Conservation (phyloP, 2,113 vertebrate species). For the Nothocercus nigrocapillus region DNA sequence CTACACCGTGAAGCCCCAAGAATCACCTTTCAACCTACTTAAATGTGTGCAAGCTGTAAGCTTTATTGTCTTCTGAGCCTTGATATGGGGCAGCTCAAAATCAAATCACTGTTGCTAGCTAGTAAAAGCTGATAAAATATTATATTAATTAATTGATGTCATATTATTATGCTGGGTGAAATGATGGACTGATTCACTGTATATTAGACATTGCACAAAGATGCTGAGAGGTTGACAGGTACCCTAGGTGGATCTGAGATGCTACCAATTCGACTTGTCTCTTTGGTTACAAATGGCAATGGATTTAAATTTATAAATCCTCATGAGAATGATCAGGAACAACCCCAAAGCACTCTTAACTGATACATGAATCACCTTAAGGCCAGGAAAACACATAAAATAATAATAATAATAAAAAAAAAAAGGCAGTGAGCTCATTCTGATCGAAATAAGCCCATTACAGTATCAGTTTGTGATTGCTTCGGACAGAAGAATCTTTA, state of each 20-base stretch:
- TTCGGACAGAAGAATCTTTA: background rate
- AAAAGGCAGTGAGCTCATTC: background rate
- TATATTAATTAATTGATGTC: background rate
- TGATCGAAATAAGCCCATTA: conserved; percentile 1
- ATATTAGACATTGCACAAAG: background rate
- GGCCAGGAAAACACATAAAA: background rate
- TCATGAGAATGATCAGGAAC: background rate
- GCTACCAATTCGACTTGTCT: background rate
- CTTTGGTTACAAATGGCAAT: background rate
- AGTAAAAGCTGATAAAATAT: conserved; percentile 2
- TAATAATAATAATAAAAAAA: too few relatives aligned
- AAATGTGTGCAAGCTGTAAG: background rate
- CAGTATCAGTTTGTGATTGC: background rate
- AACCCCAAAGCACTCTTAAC: background rate
- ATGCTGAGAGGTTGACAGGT: background rate
- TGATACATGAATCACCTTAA: background rate
- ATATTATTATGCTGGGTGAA: background rate
- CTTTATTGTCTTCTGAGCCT: background rate
- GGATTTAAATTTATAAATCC: background rate
- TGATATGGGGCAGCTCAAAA: background rate
- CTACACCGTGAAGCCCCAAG: too few relatives aligned
- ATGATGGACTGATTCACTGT: background rate
- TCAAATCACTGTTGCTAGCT: background rate
- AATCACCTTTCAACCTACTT: too few relatives aligned
- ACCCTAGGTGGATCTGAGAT: background rate